Percentiles rank a stretch among this genome's conserved stretches.
These are phyloP conservation scores for Fissipunctia ypsillon DNA, from an alignment of 2,888 invertebrate species.

Conservation along the genomic window DNA sequence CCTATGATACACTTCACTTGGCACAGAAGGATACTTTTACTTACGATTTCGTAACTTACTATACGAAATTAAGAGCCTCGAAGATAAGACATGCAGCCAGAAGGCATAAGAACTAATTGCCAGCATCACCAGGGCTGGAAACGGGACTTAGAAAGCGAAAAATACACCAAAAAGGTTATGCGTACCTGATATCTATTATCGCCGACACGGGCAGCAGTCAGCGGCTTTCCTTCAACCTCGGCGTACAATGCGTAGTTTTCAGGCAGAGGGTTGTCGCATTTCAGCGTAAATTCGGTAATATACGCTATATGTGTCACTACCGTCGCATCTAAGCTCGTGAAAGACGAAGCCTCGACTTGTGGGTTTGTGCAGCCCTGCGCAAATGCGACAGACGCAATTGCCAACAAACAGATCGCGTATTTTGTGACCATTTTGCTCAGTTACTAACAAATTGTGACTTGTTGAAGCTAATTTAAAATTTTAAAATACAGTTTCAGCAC, in stretches of 20 bases:
- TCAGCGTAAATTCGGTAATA: conserved; percentile 96
- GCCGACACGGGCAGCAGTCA: conserved; percentile 95
- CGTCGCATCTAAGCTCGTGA: conserved; percentile 98
- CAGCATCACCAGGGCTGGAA: conserved; percentile 11
- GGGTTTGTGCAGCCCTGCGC: conserved; percentile 89
- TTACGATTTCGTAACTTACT: conserved; percentile 12
- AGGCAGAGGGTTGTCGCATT: conserved; percentile 92
- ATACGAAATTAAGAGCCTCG: not conserved
- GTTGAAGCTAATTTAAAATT: conserved; percentile 67
- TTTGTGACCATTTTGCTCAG: conserved; percentile 87
- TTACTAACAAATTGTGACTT: conserved; percentile 72
- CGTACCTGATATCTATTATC: conserved; percentile 96
- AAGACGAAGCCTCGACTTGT: conserved; percentile 94
- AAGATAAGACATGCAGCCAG: not conserved
- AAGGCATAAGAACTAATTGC: not conserved
- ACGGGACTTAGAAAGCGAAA: conserved; percentile 4
- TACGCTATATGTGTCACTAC: conserved; percentile 97
- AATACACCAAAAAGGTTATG: conserved; percentile 40
- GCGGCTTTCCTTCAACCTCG: conserved; percentile 95
- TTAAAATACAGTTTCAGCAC: conserved; percentile 55
- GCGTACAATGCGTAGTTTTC: conserved; percentile 95
- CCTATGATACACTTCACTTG: conserved; percentile 18
- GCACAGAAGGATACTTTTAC: not conserved
- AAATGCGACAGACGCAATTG: conserved; percentile 74
- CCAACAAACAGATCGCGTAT: conserved; percentile 77